phyloP scores from a whole-genome alignment of 2,113 vertebrate genomes.

The Carollia perspicillata region DNA sequence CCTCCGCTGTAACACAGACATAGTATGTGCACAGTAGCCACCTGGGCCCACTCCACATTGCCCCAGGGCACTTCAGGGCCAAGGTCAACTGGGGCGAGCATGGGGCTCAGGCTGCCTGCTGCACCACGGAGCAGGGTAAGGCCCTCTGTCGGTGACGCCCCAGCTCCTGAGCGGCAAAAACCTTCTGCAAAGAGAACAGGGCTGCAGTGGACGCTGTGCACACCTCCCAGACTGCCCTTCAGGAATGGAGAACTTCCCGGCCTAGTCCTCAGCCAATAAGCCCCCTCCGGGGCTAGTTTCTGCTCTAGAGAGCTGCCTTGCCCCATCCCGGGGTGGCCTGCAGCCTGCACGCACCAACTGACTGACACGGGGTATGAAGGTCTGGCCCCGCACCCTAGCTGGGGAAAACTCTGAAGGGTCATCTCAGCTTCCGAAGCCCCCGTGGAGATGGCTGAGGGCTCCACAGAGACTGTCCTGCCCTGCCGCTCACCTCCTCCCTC shows the following conservation, averaged over 20 bases:
- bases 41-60: neutral
- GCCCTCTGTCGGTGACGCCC: neutral
- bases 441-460: neutral
- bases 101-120: neutral
- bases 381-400: too few relatives aligned
- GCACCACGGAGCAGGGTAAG: neutral
- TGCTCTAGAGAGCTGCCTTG: neutral
- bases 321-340: neutral
- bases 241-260: neutral
- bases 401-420: neutral
- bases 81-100: neutral
- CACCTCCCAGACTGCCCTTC: neutral
- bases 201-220: neutral
- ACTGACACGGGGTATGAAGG: neutral
- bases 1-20: neutral
- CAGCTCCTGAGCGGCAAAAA: neutral
- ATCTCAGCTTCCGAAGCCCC: neutral
- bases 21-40: neutral
- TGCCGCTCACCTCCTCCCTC: neutral
- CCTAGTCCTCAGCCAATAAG: neutral
- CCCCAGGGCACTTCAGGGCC: neutral
- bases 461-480: neutral
- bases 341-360: neutral
- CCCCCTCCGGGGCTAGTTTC: neutral
- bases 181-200: neutral